phyloP scores from a whole-genome alignment of 64 coral and sea anemone genomes.

The Actinia tenebrosa region DNA sequence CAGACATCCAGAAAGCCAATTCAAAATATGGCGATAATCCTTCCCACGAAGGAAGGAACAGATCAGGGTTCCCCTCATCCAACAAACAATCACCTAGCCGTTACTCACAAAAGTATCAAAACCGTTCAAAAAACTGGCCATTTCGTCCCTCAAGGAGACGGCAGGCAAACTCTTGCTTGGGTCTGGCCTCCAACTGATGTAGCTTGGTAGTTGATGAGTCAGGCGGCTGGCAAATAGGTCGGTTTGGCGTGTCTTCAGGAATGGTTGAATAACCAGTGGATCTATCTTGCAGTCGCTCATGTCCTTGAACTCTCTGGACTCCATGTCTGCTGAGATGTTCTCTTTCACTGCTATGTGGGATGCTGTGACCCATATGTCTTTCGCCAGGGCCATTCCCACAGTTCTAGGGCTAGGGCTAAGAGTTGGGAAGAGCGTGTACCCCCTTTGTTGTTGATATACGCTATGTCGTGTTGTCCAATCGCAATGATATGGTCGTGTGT shows the following conservation, averaged over 20 bases:
- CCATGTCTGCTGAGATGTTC: neutral
- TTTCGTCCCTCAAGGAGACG: slow-evolving; percentile 30
- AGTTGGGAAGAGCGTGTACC: slow-evolving; percentile 31
- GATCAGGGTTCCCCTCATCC: neutral
- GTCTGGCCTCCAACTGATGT: slow-evolving; percentile 58
- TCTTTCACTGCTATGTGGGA: slow-evolving; percentile 15
- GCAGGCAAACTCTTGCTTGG: neutral
- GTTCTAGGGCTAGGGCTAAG: neutral
- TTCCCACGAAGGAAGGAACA: neutral
- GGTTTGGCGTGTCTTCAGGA: neutral
- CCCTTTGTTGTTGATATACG: slow-evolving; percentile 45
- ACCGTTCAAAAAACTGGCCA: slow-evolving; percentile 18
- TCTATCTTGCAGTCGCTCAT: neutral
- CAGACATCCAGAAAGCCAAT: neutral
- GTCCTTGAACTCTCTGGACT: neutral
- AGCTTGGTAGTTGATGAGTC: slow-evolving; percentile 21
- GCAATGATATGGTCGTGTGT: slow-evolving; percentile 4
- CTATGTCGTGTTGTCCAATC: slow-evolving; percentile 41
- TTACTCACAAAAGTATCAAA: slow-evolving; percentile 2
- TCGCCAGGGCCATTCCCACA: slow-evolving; percentile 25
- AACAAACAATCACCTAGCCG: neutral
- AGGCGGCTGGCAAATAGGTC: slow-evolving; percentile 27
- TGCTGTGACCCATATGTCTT: slow-evolving; percentile 9
- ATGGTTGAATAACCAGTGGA: neutral
- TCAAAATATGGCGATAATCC: neutral